Evolutionary conservation across 2,113 vertebrate species (phyloP), one percentile per base, ranked within the genome.

Genomic region (Oryzias curvinotus): DNA sequence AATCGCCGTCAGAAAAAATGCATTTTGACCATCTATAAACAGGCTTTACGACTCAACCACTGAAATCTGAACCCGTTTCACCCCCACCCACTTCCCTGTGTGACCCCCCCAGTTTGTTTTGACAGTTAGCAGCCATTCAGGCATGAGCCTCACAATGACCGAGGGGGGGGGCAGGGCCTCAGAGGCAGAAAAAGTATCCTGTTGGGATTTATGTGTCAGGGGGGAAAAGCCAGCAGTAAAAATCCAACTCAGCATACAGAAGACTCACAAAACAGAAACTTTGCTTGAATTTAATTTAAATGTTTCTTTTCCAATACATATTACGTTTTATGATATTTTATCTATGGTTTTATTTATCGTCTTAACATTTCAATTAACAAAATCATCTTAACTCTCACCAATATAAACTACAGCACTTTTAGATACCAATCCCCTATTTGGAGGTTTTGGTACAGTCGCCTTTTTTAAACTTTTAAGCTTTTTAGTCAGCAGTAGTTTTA

Each of bases 21-120:
- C 36, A 36, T 36, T 36, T 36, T 36, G 12, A 10, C 36, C 12
- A 12, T 12, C 36, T 36, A 36, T 36, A 36, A 10, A 36, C 36
- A 36, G 36, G 8, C 36, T 36, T 36, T 36, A 36, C 36, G 12
- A 36, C 36, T 12, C 36, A 16, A 59, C 42, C 46, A 0, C 7
- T 58, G 1, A 53, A 55, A 45, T 23, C 1, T 4, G 3, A 5
- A 23, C 48, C 17, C 41, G 23, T 54, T 2, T 58, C 18, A 0
- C 43, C 48, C 49, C 44, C 21, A 3, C 43, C 59, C 43, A 0
- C 8, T 52, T 52, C 36, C 42, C 42, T 52, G 36, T 30, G 19
- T 28, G 59, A 46, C 67, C 54, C 41, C 61, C 43, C 47, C n/a
- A 15, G 48, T 43, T 79, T 84, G 77, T 77, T 83, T 81, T 78